Base-by-base conservation (phyloP, 2,888 invertebrate genomes). In the Mythimna vitellina region DNA sequence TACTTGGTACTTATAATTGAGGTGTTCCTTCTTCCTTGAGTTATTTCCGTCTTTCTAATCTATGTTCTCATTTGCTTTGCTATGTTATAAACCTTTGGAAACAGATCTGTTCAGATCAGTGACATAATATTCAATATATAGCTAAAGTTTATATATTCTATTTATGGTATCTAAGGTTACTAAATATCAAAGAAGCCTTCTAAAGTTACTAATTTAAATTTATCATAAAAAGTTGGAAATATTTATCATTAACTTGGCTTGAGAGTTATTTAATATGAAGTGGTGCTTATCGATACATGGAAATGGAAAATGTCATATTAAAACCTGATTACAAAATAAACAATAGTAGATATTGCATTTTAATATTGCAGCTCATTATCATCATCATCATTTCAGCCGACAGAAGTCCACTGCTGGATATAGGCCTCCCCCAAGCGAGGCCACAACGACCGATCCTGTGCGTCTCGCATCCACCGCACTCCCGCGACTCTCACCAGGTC, bases 11-110 rank as follows among this genome's bases (percentile, higher is more conserved):
- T 35, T 58, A 22, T 25, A 63, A 63, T 29, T 35, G 61, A 7
- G 20, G 58, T 51, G 32, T 42, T 54, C 12, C 25, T 51, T 25
- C 53, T 35, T n/a, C 8, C 29, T 38, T 20, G n/a, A 38, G n/a
- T 76, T 56, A 61, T 65, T 57, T 77, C 42, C 61, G 71, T 46
- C 54, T 57, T 56, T 70, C 38, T 61, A 42, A 70, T 76, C n/a
- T 76, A 64, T 42, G 5, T 20, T 49, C 3, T 51, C 14, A 51
- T 65, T 46, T 46, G 1, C 58, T 73, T 58, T 35, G 35, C 35
- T 35, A 35, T 42, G 17, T n/a, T 14, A 60, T 60, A 35, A 64
- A 64, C 58, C 3, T 73, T 46, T 74, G 20, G 14, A 20, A 65
- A 60, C n/a, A 38, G 8, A 49, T 65, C 25, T 53, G 51, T 65